Conservation (phyloP, 2,797 vertebrate genomes). For the Prunella strophiata region DNA sequence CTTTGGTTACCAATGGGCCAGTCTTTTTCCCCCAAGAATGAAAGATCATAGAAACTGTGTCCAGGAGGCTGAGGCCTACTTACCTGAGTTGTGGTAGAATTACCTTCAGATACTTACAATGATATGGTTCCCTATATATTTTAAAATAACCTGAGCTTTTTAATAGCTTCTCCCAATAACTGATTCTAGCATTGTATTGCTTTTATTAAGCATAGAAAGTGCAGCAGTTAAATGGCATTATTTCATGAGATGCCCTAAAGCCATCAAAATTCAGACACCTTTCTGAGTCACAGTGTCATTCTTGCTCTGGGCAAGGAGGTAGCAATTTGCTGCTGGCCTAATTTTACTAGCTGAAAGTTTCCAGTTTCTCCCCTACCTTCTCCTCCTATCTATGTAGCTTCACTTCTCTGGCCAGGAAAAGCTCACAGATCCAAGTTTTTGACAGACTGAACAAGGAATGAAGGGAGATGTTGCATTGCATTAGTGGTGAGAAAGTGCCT, state of each 20-base stretch:
- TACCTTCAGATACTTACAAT: not conserved
- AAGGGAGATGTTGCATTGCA: not conserved
- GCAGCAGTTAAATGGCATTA: not conserved
- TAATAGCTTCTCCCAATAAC: not conserved
- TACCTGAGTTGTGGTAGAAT: not conserved
- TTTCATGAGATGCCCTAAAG: not conserved
- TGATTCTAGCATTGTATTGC: not conserved
- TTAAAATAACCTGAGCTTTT: not conserved
- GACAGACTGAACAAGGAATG: not conserved
- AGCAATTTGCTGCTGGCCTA: not conserved
- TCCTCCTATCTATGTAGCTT: not conserved
- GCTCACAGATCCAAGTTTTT: not conserved
- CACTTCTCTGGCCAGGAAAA: not conserved
- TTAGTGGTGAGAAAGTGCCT: not conserved
- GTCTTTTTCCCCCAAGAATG: not conserved
- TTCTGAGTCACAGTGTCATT: not conserved
- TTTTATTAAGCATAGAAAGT: not conserved
- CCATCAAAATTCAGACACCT: not conserved
- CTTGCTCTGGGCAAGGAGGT: not conserved
- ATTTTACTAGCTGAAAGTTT: not conserved
- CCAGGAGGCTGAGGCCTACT: rapidly evolving
- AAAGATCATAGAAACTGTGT: not conserved
- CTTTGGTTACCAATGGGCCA: not conserved
- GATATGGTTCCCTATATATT: not conserved
- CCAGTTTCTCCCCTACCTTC: not conserved